Percentiles rank a stretch among this genome's conserved stretches.
Evolutionary conservation across 2,888 invertebrate genomes (phyloP).

Genomic region (Octonoba sinensis): DNA sequence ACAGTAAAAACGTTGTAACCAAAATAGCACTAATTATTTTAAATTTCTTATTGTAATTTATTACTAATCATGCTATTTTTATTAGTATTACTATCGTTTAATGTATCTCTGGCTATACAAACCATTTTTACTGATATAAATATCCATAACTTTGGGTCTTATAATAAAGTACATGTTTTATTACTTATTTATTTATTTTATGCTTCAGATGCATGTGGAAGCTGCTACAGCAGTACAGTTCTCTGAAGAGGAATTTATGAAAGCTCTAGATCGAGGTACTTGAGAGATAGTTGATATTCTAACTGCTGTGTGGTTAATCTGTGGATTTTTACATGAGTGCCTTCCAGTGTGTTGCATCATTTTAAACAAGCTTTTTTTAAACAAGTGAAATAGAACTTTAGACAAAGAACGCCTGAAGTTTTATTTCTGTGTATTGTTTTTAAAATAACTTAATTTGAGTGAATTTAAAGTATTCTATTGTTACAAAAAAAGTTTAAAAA

Average conservation of each 20-base stretch:
- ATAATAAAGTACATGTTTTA: not conserved
- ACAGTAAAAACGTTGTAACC: no score
- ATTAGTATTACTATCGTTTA: no score
- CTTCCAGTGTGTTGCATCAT: constrained; percentile 40
- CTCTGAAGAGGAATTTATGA: constrained; percentile 73
- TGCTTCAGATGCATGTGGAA: constrained; percentile 72
- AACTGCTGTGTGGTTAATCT: constrained; percentile 8
- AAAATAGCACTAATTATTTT: no score
- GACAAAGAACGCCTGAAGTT: no score
- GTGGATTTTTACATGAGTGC: constrained; percentile 39
- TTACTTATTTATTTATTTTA: not conserved
- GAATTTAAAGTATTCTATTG: no score
- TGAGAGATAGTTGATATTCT: constrained; percentile 25
- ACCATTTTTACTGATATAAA: not conserved
- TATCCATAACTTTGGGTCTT: not conserved
- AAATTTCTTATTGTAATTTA: no score
- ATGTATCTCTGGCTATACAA: no score
- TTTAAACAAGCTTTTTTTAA: not conserved
- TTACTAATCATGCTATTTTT: no score
- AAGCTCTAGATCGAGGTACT: constrained; percentile 72
- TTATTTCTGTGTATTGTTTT: no score
- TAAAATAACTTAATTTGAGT: no score
- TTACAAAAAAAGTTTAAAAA: no score
- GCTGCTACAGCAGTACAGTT: constrained; percentile 72
- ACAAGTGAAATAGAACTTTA: not conserved